Percentiles rank a stretch among this genome's conserved stretches.
phyloP scores from a whole-genome alignment of 2,113 vertebrate species.

The Scolopax mira region DNA sequence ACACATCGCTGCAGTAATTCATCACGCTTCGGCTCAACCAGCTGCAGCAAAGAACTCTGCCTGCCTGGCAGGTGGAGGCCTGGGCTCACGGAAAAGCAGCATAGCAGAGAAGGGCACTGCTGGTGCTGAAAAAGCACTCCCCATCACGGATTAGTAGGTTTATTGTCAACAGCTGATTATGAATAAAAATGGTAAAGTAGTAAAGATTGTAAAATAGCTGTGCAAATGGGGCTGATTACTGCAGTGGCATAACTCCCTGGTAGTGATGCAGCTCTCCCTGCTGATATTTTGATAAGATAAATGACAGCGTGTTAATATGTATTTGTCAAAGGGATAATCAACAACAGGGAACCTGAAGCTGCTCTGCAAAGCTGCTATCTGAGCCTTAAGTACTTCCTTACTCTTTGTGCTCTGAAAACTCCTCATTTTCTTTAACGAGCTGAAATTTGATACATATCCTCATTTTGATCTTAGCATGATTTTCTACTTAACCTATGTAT shows the following conservation, averaged over 20 bases:
- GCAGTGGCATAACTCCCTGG: neutral
- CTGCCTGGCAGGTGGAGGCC: neutral
- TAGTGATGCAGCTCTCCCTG: neutral
- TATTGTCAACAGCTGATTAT: neutral
- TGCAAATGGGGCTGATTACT: neutral
- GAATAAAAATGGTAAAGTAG: slow-evolving; percentile 15
- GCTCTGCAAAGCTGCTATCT: neutral
- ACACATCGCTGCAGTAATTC: slow-evolving; percentile 19
- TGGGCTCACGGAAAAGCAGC: neutral
- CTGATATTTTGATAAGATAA: slow-evolving; percentile 65
- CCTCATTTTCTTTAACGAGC: neutral
- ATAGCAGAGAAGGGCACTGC: neutral
- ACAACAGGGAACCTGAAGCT: neutral
- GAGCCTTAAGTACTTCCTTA: neutral
- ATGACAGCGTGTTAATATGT: slow-evolving; percentile 20
- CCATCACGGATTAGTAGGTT: neutral
- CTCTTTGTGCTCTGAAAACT: neutral
- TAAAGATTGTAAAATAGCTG: neutral
- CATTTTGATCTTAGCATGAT: neutral
- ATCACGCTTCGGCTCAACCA: neutral
- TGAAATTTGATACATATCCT: neutral
- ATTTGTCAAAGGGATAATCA: slow-evolving; percentile 40
- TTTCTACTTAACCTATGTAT: neutral
- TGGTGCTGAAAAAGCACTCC: neutral
- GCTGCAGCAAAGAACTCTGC: neutral